Conservation (phyloP, 2,888 invertebrate genomes). For the Patella depressa region DNA sequence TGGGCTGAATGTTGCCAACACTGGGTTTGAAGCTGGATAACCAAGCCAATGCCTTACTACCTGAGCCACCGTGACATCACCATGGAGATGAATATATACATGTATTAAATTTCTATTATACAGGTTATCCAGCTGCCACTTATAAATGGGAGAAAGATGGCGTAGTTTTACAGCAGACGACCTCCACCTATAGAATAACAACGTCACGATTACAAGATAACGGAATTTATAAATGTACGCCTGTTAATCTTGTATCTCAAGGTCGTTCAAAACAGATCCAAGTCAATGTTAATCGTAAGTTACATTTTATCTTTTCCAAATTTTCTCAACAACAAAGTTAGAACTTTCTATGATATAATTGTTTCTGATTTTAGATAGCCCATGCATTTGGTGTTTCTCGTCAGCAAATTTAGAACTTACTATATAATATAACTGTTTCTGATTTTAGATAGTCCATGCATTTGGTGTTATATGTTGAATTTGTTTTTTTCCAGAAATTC, state of each 20-base stretch:
- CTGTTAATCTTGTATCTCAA: conserved; percentile 51
- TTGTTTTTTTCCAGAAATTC: conserved; percentile 42
- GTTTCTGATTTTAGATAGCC: background rate
- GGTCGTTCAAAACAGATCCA: conserved; percentile 45
- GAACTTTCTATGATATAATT: background rate
- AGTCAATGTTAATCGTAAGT: conserved; percentile 58
- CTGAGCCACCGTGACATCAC: too few species aligned
- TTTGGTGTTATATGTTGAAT: too few species aligned
- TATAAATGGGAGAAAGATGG: conserved; percentile 52
- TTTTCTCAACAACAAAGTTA: background rate
- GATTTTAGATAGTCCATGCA: background rate
- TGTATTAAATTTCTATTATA: conserved; percentile 6
- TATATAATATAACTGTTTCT: background rate
- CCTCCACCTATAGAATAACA: conserved; percentile 37
- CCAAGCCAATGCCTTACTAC: too few species aligned
- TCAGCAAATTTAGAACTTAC: background rate
- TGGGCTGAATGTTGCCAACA: too few species aligned
- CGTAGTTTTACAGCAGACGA: conserved; percentile 34
- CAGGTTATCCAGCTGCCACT: conserved; percentile 50
- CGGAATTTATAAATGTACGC: conserved; percentile 58
- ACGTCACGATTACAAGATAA: conserved; percentile 48
- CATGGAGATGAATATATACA: too few species aligned
- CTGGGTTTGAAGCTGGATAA: too few species aligned
- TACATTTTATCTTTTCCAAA: background rate
- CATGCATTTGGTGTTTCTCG: too few species aligned